A percentile compares a stretch with the other conserved stretches of the same genome.
These are phyloP conservation scores for Accipiter cooperii DNA, from an alignment of 2,113 vertebrate genomes.

Conservation along the genomic window DNA sequence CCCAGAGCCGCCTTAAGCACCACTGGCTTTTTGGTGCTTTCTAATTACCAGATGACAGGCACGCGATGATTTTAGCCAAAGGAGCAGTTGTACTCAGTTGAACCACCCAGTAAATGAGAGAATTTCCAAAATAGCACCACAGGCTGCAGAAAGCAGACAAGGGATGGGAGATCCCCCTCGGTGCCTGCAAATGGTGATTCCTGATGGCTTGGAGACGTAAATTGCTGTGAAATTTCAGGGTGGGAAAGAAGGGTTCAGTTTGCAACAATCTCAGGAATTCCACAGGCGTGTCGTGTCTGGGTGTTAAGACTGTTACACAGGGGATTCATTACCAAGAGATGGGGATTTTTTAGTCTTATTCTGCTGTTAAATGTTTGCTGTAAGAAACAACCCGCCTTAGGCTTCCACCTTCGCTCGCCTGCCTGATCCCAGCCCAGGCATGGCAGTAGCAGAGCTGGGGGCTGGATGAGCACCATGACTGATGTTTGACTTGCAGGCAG, in stretches of 20 bases:
- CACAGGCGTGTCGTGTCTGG: neutral
- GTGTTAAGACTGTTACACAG: neutral
- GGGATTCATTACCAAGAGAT: neutral
- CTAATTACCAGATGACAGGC: slow-evolving; percentile 38
- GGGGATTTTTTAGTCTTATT: neutral
- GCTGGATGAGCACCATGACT: neutral
- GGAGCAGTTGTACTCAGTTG: neutral
- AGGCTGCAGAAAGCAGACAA: neutral
- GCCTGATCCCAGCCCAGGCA: neutral
- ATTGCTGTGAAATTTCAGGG: slow-evolving; percentile 1
- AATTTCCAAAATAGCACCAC: neutral
- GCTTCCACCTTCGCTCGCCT: fast-evolving
- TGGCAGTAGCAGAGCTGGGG: neutral
- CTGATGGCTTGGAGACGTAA: neutral
- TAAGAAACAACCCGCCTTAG: neutral
- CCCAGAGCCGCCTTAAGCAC: neutral
- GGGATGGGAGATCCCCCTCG: neutral
- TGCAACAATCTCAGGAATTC: neutral
- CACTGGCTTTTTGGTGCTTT: slow-evolving; percentile 24
- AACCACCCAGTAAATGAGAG: slow-evolving; percentile 46
- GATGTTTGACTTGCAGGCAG: neutral
- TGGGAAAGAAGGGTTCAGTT: neutral
- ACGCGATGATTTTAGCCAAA: slow-evolving; percentile 19
- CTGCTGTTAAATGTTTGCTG: neutral
- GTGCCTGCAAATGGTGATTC: neutral